These are phyloP conservation scores for Gobiocypris rarus DNA, from an alignment of 2,113 vertebrate species.

Conservation along the genomic window DNA sequence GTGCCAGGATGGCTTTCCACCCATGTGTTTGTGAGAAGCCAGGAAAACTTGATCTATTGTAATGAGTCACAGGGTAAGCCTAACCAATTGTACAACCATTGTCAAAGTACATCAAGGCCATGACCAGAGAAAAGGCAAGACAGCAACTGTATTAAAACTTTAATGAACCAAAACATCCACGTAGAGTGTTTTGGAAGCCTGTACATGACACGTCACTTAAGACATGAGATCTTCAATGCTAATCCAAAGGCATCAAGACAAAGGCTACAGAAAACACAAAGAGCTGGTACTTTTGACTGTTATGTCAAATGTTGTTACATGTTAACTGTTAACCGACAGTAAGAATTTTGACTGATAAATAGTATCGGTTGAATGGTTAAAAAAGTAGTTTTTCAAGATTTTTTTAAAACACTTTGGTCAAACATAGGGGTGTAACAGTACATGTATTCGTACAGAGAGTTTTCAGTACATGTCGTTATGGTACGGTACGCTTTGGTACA, in stretches of 20 bases:
- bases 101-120: not conserved
- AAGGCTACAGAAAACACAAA: not conserved
- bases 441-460: no score
- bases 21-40: conserved; percentile 4
- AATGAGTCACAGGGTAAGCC: not conserved
- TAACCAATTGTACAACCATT: not conserved
- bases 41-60: not conserved
- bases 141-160: not conserved
- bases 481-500: no score
- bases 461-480: no score
- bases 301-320: no score
- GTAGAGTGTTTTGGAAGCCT: not conserved
- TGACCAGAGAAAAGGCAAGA: not conserved
- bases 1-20: not conserved
- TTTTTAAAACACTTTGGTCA: no score
- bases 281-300: not conserved
- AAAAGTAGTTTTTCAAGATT: no score
- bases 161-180: no score
- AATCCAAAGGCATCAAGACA: not conserved
- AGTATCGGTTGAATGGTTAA: no score
- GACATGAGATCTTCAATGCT: not conserved
- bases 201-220: not conserved
- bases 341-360: no score
- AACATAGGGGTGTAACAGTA: no score
- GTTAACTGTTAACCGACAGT: no score